Base-by-base conservation (phyloP, 2,797 vertebrate species). In the Hydrolagus colliei region DNA sequence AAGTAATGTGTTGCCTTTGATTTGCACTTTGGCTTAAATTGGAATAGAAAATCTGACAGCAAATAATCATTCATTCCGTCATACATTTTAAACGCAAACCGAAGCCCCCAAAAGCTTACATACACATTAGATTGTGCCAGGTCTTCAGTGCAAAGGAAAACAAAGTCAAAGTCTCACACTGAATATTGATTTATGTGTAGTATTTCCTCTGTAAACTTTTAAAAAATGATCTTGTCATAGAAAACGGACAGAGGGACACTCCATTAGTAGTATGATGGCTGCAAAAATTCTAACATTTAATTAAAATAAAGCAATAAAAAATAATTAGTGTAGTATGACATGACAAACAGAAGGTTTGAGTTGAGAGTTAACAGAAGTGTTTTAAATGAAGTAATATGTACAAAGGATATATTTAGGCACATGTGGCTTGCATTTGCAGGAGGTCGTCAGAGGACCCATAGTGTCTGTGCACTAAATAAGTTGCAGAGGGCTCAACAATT, bases 391-490 rank as follows among this genome's bases (percentile, higher is more conserved):
- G 93, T 91, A 90, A 91, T 91, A 92, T 6, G 90, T 91, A 87
- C 89, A 88, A 90, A 87, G 91, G 88, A 91, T 92, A 91, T 87
- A 91, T 93, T 89, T 87, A 88, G 89, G 89, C 90, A 91, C 96
- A 97, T 97, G 95, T 97, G 97, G 96, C 93, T 96, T 93, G 90
- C 91, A 94, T 97, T 93, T 96, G 90, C 89, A 92, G 90, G 90
- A 89, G 90, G 95, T 93, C 92, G 89, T 92, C 91, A 88, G 93
- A 93, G 93, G 93, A 95, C 94, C 92, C 92, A 93, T 88, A 86
- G 88, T 91, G 92, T 92, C 94, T 95, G 90, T 92, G 93, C 93
- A 94, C 93, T 93, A 95, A 96, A 97, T 95, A 92, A 95, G 89
- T 93, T 96, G 94, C 95, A 97, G 96, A 95, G 93, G 92, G 90